Evolutionary conservation across 2,113 vertebrate species (phyloP).

Genomic region (Felis chaus): DNA sequence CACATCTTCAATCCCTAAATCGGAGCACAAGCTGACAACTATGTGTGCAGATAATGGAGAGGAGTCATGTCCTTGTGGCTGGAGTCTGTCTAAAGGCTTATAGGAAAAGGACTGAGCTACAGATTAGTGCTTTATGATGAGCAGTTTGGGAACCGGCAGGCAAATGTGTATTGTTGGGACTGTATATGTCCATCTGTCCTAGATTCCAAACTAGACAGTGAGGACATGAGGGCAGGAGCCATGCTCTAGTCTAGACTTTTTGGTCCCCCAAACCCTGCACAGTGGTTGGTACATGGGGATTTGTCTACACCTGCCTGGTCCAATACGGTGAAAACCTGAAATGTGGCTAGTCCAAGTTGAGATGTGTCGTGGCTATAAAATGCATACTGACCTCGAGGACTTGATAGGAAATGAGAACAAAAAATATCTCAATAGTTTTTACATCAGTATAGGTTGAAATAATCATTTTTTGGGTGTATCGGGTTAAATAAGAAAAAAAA

Average conservation of each 20-base stretch:
- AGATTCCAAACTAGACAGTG: not conserved
- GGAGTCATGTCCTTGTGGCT: not conserved
- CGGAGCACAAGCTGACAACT: not conserved
- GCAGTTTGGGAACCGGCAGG: not conserved
- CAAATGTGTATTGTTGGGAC: not conserved
- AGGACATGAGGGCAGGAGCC: not conserved
- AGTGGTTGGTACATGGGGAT: too few species aligned
- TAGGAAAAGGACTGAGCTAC: not conserved
- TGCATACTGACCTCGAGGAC: not conserved
- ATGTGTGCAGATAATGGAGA: not conserved
- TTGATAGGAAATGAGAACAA: not conserved
- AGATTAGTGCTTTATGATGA: not conserved
- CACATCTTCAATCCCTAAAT: not conserved
- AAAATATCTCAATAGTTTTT: not conserved
- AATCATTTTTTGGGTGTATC: not conserved
- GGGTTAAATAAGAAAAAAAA: not conserved
- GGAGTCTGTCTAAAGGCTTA: not conserved
- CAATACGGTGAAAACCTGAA: accelerated
- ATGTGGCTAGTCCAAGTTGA: not conserved
- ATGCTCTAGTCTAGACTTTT: not conserved
- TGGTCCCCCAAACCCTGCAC: not conserved
- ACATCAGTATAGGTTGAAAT: not conserved
- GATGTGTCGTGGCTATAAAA: not conserved
- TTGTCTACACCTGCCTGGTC: not conserved
- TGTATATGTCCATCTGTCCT: not conserved